Evolutionary conservation across 2,888 invertebrate genomes (phyloP), one percentile per base, ranked within the genome.

Genomic region (Ariolimax columbianus): DNA sequence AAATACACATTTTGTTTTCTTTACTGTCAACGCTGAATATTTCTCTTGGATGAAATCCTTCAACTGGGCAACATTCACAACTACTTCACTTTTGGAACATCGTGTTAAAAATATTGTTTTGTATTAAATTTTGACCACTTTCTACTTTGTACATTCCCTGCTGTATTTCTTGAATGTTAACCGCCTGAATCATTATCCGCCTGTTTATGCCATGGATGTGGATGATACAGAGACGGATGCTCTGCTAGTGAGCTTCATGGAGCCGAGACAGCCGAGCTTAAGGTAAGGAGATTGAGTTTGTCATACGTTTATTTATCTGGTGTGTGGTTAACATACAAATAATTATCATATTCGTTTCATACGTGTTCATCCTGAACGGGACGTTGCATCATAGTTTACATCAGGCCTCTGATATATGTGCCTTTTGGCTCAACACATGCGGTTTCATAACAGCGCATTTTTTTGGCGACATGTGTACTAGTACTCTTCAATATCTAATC

Each of bases 141-240:
- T n/a, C n/a, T n/a, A n/a, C n/a, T 19, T 7, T 19, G 23, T 4
- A 47, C 23, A 77, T 59, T 55, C 59, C 2, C 4, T 43, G n/a
- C 36, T 14, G 51, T 19, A 40, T 19, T 38, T 38, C 14, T 6
- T 78, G 63, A 38, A 77, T 77, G 77, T 55, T 33, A 19, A 51
- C 51, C 14, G 1, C 17, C 17, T 47, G 26, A 51, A 55, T 17
- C 19, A 23, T 55, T 17, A 55, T 55, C 40, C 38, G 36, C 6
- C 33, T 73, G 33, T 68, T 55, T 14, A 40, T 47, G 30, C 40
- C 30, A 79, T 79, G 79, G 84, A 86, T 51, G 77, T 79, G 47
- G 84, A 86, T 33, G 70, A 84, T 6, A 40, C 79, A 75, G 86
- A 86, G 77, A 86, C 86, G 19, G 86, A 86, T 73, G 86, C 86